Evolutionary conservation across 2,888 invertebrate genomes (phyloP).

Genomic region (Lithophane leautieri): DNA sequence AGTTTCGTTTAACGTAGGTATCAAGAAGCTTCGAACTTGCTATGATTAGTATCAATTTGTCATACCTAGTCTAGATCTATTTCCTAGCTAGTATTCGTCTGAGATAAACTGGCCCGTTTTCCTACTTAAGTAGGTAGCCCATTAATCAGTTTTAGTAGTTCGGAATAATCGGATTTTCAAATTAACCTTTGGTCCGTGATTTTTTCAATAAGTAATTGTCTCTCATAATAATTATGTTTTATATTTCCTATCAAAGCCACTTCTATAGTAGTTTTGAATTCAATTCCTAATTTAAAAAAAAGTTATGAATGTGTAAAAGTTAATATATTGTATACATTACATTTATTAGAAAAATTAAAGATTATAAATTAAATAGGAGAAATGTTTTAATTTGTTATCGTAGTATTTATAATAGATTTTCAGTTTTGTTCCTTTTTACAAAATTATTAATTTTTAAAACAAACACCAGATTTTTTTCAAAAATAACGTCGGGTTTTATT

Average conservation of each 20-base stretch:
- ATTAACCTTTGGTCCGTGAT: not conserved
- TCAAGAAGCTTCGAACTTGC: constrained; percentile 1
- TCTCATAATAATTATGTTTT: not conserved
- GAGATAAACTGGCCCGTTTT: constrained; percentile 26
- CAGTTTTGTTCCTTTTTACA: not conserved
- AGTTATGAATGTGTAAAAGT: not conserved
- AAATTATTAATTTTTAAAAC: not conserved
- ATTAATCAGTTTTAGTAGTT: constrained; percentile 23
- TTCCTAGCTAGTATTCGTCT: constrained; percentile 24
- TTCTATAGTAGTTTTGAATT: not conserved
- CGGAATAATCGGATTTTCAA: not conserved
- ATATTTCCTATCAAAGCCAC: not conserved
- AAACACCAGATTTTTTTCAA: not conserved
- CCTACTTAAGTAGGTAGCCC: constrained; percentile 12
- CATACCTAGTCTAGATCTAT: constrained; percentile 21
- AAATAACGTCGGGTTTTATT: constrained; percentile 3
- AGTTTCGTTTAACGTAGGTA: constrained; percentile 17
- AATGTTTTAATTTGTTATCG: constrained; percentile 11
- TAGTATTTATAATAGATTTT: not conserved
- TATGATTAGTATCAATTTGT: constrained; percentile 39
- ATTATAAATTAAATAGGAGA: not conserved
- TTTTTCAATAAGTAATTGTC: not conserved
- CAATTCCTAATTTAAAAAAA: not conserved
- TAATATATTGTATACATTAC: not conserved
- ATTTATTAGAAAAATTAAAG: constrained; percentile 16